phyloP scores from a whole-genome alignment of 2,113 vertebrate species.

The Erinaceus europaeus region DNA sequence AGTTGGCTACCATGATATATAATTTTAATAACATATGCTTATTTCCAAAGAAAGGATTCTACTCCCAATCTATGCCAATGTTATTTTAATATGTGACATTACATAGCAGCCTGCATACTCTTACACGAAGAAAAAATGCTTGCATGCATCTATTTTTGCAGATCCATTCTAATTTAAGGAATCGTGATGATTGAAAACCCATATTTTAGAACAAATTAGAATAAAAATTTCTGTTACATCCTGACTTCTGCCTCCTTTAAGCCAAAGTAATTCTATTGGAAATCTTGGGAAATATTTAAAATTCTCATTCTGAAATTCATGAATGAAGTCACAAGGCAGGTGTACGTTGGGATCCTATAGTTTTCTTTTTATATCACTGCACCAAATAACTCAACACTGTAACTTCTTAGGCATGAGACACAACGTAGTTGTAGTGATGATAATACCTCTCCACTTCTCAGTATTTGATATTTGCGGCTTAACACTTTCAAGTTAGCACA shows the following conservation, averaged over 20 bases:
- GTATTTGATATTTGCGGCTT: too few species aligned
- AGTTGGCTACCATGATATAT: constrained; percentile 68
- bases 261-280: constrained; percentile 37
- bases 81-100: constrained; percentile 78
- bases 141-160: constrained; percentile 73
- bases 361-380: constrained; percentile 3
- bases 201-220: constrained; percentile 69
- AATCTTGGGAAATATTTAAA: constrained; percentile 36
- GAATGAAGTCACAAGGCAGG: constrained; percentile 47
- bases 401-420: neutral
- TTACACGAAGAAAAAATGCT: constrained; percentile 70
- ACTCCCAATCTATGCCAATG: constrained; percentile 69
- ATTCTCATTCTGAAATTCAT: constrained; percentile 35
- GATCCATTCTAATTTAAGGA: constrained; percentile 74
- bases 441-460: neutral
- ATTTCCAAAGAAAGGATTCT: constrained; percentile 77
- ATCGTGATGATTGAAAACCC: constrained; percentile 68
- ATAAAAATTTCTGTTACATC: constrained; percentile 58
- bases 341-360: neutral
- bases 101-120: constrained; percentile 72
- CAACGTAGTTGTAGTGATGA: neutral
- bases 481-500: constrained; percentile 29
- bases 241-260: constrained; percentile 59
- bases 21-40: constrained; percentile 79
- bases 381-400: neutral